Conservation (phyloP, 2,113 vertebrate species). For the Gymnobelideus leadbeateri region DNA sequence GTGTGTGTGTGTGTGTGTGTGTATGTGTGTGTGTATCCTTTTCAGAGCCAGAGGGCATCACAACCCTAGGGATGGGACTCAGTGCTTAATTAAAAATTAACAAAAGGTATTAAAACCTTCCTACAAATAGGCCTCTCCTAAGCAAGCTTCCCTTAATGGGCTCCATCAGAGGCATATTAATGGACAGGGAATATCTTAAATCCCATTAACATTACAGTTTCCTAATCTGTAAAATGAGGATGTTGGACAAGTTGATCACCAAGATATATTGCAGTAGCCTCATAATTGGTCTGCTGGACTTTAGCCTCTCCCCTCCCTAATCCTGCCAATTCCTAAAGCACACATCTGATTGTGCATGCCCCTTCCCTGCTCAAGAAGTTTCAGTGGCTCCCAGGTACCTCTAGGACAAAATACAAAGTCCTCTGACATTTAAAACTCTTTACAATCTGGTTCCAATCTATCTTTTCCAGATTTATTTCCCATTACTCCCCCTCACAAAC, state of each 20-base stretch:
- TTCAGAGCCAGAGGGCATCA: no score
- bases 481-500: not conserved
- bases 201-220: not conserved
- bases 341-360: not conserved
- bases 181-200: no score
- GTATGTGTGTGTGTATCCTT: no score
- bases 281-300: not conserved
- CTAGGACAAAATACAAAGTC: not conserved
- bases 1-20: no score
- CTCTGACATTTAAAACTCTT: not conserved
- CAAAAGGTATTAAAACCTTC: no score
- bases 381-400: not conserved
- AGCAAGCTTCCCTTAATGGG: no score
- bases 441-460: not conserved
- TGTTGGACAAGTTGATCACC: not conserved
- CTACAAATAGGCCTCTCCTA: no score
- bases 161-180: no score
- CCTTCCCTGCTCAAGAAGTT: not conserved
- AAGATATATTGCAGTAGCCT: not conserved
- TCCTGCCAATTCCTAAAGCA: not conserved
- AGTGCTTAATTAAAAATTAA: no score
- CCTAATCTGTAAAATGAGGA: not conserved
- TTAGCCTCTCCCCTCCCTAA: not conserved
- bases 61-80: no score
- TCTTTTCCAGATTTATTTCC: not conserved